Evolutionary conservation across 2,888 invertebrate genomes (phyloP).

Genomic region (Eristalis intricaria): DNA sequence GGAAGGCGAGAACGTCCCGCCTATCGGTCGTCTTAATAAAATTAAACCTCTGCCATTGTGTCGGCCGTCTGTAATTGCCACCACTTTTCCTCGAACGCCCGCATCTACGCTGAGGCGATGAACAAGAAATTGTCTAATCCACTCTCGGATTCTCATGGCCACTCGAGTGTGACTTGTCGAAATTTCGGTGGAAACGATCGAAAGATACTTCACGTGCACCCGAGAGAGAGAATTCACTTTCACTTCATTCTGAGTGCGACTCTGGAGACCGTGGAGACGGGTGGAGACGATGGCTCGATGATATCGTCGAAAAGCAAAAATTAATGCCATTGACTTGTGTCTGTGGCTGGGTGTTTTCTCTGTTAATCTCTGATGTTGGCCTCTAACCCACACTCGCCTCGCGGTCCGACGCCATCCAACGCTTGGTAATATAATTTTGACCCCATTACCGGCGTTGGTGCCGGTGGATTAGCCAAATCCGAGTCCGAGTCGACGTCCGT

Average conservation of each 20-base stretch:
- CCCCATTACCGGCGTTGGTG: conserved; percentile 26
- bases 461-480: conserved; percentile 29
- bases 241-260: conserved; percentile 17
- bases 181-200: conserved; percentile 18
- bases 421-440: conserved; percentile 20
- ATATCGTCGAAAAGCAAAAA: neutral
- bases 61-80: conserved; percentile 12
- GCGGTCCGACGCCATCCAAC: conserved; percentile 9
- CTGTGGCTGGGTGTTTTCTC: conserved; percentile 28
- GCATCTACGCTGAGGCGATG: neutral
- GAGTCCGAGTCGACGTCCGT: neutral
- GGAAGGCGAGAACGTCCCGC: conserved; percentile 2
- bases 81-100: conserved; percentile 5
- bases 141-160: conserved; percentile 40
- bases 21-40: neutral
- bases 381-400: conserved; percentile 46
- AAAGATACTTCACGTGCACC: conserved; percentile 23
- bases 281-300: neutral
- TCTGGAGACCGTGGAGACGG: neutral
- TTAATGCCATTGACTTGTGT: neutral
- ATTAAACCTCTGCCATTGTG: neutral
- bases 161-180: conserved; percentile 50
- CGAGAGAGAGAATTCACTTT: conserved; percentile 22
- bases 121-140: conserved; percentile 46
- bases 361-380: conserved; percentile 24